Evolutionary conservation across 2,113 vertebrate species (phyloP), one percentile per base, ranked within the genome.

Genomic region (Labeo catla): DNA sequence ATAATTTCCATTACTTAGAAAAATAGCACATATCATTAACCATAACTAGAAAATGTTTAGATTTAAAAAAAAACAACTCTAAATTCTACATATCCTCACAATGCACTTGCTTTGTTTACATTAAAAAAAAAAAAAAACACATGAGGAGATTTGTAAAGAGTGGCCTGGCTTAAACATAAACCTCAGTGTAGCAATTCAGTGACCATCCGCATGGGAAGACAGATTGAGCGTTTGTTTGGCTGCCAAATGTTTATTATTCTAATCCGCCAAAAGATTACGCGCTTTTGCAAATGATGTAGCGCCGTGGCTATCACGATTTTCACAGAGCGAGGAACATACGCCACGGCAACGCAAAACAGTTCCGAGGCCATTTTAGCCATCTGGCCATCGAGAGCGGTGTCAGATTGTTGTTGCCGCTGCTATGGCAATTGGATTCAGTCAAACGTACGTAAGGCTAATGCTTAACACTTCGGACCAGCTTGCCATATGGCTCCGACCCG

Each of bases 331-430:
- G 63, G 59, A 92, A 85, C 91, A 91, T 49, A 85, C 13, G 87
- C 87, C 86, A 59, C 47, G 84, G 83, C 82, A 84, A 86, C 83
- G 79, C 85, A 73, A 89, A 85, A 88, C 84, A 88, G 86, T 81
- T 87, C 87, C 61, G 54, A 61, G 88, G 86, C 86, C 80, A 88
- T 88, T 89, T 81, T 73, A 78, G 78, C 92, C 92, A 93, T 94
- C 91, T 93, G 93, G 72, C 65, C 52, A 57, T 87, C 83, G 43
- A 83, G 88, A 76, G 77, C 83, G 86, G 84, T 78, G 87, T 88
- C 86, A 87, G 49, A 84, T 65, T 85, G 81, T 68, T 85, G 86
- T 83, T 88, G 87, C 72, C 43, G 79, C 81, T 85, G 83, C 80
- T 83, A 36, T 74, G 19, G 47, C 74, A 70, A 85, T 77, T 84